Base-by-base conservation (phyloP, 2,113 vertebrate genomes). In the Pituophis catenifer region DNA sequence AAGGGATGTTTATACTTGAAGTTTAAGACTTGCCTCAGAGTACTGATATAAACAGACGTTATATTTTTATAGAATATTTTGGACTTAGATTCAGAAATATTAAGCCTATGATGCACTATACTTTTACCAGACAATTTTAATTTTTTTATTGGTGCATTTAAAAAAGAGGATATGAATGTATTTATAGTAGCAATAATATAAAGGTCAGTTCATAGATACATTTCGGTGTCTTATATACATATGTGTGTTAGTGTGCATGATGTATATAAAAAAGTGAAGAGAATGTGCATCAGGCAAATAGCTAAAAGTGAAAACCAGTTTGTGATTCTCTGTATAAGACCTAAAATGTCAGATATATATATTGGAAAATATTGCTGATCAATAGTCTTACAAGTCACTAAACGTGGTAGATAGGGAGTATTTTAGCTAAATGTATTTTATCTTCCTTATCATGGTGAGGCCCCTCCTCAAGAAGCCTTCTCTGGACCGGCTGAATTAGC, bases 111-210 rank as follows among this genome's bases (percentile, higher is more conserved):
- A 70, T 94, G 50, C 10, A 54, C 92, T 33, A 62, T 3, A 19
- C 62, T 2, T 8, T 91, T 94, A 86, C 5, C 26, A 21, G 53
- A 94, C 65, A 88, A 93, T 90, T 93, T 93, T 93, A 90, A 91
- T 88, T 57, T 75, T 7, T 12, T 24, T 90, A 52, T 91, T 81
- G 50, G 62, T 33, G 90, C n/a, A 81, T 81, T 81, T 21, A 1
- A 24, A 55, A 2, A 55, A 29, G 89, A 29, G 12, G 19, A 21
- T 93, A 52, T 23, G 23, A 11, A 91, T 0, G 4, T 3, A 57
- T 91, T 90, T 44, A 15, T n/a, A 91, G 93, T 0, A 91, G 38
- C 21, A 50, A 62, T 24, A 54, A 44, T 54, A 33, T 53, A 29
- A 33, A 59, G 29, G 38, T 3, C 26, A 15, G 2, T 65, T 65